A percentile compares a stretch with the other conserved stretches of the same genome.
phyloP scores from a whole-genome alignment of 2,797 vertebrate genomes.

The Glossophaga mutica region DNA sequence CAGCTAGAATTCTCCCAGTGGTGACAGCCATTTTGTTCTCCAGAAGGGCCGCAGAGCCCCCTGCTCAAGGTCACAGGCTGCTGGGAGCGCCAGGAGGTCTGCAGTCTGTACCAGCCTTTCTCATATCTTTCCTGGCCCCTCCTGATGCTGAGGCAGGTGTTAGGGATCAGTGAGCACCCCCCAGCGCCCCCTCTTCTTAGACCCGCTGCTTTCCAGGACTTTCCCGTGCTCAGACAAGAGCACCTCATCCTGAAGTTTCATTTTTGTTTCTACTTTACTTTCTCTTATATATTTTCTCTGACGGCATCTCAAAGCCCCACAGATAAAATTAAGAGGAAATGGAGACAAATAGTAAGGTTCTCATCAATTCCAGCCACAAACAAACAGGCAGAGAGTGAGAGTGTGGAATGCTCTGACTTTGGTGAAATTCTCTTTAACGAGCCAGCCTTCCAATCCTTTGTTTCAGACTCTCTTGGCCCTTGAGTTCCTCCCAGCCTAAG shows the following conservation, averaged over 20 bases:
- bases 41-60: not conserved
- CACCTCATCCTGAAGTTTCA: not conserved
- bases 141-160: not conserved
- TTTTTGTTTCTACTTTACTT: not conserved
- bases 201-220: not conserved
- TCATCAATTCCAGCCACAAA: not conserved
- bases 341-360: not conserved
- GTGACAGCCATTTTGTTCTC: not conserved
- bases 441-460: not conserved
- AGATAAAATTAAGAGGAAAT: not conserved
- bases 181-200: not conserved
- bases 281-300: not conserved
- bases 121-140: not conserved
- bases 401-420: not conserved
- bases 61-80: conserved; percentile 24
- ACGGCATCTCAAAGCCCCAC: not conserved
- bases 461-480: not conserved
- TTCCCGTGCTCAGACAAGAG: not conserved
- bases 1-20: not conserved
- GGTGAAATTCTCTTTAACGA: not conserved
- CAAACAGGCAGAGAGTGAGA: not conserved
- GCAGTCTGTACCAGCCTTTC: not conserved
- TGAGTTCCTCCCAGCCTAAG: not conserved
- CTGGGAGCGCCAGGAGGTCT: not conserved
- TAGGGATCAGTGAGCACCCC: not conserved